Percentiles rank a stretch among this genome's conserved stretches.
Evolutionary conservation across 2,113 vertebrate genomes (phyloP).

Genomic region (Caranx melampygus): DNA sequence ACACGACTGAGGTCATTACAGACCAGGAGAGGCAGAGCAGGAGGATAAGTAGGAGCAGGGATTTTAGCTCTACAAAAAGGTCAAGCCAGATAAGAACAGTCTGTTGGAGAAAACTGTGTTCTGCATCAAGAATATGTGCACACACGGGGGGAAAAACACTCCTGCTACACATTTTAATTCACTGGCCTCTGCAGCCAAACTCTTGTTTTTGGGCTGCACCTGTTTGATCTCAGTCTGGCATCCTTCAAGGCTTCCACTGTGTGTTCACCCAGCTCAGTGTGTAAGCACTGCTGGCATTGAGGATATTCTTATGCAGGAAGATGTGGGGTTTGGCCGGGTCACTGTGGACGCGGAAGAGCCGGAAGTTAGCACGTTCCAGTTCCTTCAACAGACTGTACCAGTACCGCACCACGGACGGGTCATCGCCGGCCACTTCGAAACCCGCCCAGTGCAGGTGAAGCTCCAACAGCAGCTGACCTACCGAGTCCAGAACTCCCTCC

Average conservation of each 20-base stretch:
- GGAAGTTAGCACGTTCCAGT: slow-evolving; percentile 89
- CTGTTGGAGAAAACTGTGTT: not conserved
- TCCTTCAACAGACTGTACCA: slow-evolving; percentile 97
- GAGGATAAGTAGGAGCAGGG: slow-evolving; percentile 31
- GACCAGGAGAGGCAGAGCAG: slow-evolving; percentile 30
- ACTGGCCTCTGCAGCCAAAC: not conserved
- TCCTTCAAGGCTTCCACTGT: slow-evolving; percentile 81
- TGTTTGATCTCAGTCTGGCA: not conserved
- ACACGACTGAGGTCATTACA: slow-evolving; percentile 34
- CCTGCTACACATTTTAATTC: not conserved
- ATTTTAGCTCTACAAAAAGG: slow-evolving; percentile 42
- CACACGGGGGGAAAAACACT: not conserved
- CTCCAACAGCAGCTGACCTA: slow-evolving; percentile 93
- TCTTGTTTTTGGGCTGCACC: not conserved
- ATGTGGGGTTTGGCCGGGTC: slow-evolving; percentile 88
- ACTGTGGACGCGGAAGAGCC: slow-evolving; percentile 90
- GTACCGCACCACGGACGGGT: slow-evolving; percentile 91
- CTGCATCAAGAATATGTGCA: slow-evolving; percentile 5
- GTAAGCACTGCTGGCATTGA: slow-evolving; percentile 94
- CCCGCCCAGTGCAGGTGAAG: slow-evolving; percentile 96
- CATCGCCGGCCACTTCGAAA: slow-evolving; percentile 94
- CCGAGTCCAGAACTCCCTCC: slow-evolving; percentile 89
- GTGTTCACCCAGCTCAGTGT: slow-evolving; percentile 94
- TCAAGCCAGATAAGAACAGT: slow-evolving; percentile 14
- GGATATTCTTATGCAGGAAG: slow-evolving; percentile 89